These are phyloP conservation scores for Myotis pilosus DNA, from an alignment of 2,797 vertebrate genomes.

Conservation along the genomic window DNA sequence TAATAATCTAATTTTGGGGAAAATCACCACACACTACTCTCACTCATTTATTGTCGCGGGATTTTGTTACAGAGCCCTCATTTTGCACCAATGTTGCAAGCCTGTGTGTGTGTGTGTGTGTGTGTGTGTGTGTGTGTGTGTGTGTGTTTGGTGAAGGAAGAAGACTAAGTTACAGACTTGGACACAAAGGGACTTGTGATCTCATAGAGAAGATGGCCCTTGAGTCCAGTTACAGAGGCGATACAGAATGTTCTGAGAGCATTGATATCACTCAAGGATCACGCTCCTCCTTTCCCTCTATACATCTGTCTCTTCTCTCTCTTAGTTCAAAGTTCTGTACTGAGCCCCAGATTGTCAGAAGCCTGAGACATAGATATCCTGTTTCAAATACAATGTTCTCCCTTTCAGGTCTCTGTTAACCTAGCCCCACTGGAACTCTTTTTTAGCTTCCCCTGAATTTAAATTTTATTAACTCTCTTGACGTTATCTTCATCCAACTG, in stretches of 20 bases:
- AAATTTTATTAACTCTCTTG: background rate
- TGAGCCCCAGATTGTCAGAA: no score
- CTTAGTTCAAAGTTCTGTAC: background rate
- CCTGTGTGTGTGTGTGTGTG: no score
- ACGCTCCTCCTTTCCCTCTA: background rate
- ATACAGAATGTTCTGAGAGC: background rate
- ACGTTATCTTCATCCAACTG: background rate
- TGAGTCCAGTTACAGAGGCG: background rate
- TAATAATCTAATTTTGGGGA: background rate
- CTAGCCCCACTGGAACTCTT: background rate
- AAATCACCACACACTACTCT: background rate
- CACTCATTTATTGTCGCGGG: background rate
- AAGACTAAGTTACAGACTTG: background rate
- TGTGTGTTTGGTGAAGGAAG: background rate
- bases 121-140: no score
- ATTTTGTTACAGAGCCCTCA: background rate
- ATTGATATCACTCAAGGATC: background rate
- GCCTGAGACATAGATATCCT: background rate
- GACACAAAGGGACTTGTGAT: background rate
- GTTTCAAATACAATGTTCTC: background rate
- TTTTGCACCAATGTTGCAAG: background rate
- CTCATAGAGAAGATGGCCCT: background rate
- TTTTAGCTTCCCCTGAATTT: background rate
- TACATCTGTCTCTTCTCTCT: background rate
- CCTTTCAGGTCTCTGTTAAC: constrained; percentile 4